Base-by-base conservation (phyloP, 2,888 invertebrate species). In the Luperina nickerlii region DNA sequence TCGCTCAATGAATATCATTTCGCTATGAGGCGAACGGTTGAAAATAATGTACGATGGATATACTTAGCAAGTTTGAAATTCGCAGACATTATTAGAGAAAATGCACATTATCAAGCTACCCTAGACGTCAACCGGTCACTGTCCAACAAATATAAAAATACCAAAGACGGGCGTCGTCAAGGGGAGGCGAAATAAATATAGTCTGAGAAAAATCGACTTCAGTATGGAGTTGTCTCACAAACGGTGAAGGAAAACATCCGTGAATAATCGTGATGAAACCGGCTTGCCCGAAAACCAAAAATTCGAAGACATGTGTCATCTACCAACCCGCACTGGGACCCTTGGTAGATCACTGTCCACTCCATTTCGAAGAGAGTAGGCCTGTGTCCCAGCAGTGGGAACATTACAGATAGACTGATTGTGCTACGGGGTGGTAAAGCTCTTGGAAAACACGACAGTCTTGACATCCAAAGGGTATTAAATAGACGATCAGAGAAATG, bases 1-100 rank as follows among this genome's bases (percentile, higher is more conserved):
- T 20, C 82, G 70, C 7, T 80, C n/a, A 3, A 54, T 38, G 18
- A 73, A 74, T 74, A 24, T 18, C 24, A 48, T 57, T 20, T 78
- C 8, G 11, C 6, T 4, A 32, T 11, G 18, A 38, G 3, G n/a
- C 51, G 9, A 27, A 32, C 18, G 7, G n/a, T n/a, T 54, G 4
- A 2, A 42, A 9, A 27, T 15, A 3, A 54, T 20, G 27, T 7
- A 42, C 6, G 24, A 68, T 68, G 15, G 42, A 20, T 8, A 60
- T 42, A 20, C n/a, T 45, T 27, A 18, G 2, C 9, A 24, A 13
- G 1, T 42, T 20, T 57, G 8, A 48, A 79, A 60, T 38, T 69
- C 8, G 24, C 1, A 45, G 54, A n/a, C 3, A 8, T 15, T 54
- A 9, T 45, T 48, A 51, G 5, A 32, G 15, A 54, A 24, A 48